phyloP scores from a whole-genome alignment of 2,797 vertebrate species.

The Dermochelys coriacea region DNA sequence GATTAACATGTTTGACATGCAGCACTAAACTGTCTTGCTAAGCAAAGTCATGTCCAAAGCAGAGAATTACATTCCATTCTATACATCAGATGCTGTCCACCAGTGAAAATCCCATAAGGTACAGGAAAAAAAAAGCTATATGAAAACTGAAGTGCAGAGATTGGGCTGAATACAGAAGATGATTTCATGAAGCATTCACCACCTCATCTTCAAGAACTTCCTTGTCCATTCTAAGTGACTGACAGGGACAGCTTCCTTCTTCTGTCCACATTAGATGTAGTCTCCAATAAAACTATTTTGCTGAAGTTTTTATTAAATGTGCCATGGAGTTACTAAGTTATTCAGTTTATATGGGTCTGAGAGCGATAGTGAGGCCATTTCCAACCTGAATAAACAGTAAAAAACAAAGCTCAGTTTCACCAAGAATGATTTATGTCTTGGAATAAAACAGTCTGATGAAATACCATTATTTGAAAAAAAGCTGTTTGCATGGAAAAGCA shows the following conservation, averaged over 20 bases:
- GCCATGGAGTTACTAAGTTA: not conserved
- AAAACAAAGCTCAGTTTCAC: conserved; percentile 26
- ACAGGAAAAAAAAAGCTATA: not conserved
- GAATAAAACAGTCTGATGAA: conserved; percentile 17
- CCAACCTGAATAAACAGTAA: conserved; percentile 4
- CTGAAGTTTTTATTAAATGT: not conserved
- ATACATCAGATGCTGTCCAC: not conserved
- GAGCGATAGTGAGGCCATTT: not conserved
- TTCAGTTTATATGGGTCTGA: not conserved
- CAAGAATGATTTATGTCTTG: conserved; percentile 29
- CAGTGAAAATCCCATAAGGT: not conserved
- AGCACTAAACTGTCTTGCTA: not conserved
- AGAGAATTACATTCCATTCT: not conserved
- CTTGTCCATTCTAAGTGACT: not conserved
- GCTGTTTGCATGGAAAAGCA: not conserved
- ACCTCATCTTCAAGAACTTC: not conserved
- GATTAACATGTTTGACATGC: not conserved
- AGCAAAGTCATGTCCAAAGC: not conserved
- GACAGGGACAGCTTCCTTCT: not conserved
- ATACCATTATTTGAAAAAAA: not conserved
- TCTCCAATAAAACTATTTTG: not conserved
- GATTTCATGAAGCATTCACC: not conserved
- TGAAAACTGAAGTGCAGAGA: not conserved
- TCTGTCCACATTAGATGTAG: accelerated
- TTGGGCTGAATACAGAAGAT: not conserved